Base-by-base conservation (phyloP, 64 coral and sea anemone species). In the Actinia equina region DNA sequence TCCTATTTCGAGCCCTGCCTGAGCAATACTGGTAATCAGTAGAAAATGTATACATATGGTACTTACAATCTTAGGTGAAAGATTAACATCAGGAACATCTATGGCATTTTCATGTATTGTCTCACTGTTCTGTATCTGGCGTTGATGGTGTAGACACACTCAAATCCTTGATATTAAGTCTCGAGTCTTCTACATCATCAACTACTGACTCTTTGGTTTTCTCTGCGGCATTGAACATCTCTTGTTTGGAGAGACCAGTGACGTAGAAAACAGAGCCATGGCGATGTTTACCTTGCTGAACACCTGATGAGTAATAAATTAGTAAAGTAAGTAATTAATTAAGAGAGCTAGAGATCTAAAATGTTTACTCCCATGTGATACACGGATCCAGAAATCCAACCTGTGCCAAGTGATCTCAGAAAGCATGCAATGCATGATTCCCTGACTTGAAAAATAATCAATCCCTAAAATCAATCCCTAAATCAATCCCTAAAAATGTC, bases 141-240 rank as follows among this genome's bases (percentile, higher is more conserved):
- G 82, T 86, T 22, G 84, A 85, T 12, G 91, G 86, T 0, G 81
- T 91, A 20, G 88, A 93, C 82, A 93, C 41, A 59, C 85, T 93
- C 37, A 91, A 49, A 43, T 55, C 83, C 74, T 96, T 88, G 13
- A 88, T 51, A 7, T 88, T 84, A 55, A 92, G 80, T 74, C 80
- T 80, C 15, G 79, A 41, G 71, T 96, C 88, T 60, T n/a, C 89
- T 30, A 96, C 46, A 23, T 96, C 94, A 88, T 96, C 94, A 87
- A 96, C 94, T 77, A 59, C 80, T 1, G 94, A 96, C 30, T 96
- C 94, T 88, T 90, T 96, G 0, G 88, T 96, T 77, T 93, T 93
- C 26, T 96, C 91, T 52, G 94, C 94, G 1, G 91, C 92, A 76
- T 88, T 90, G 22, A 96, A 96, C 7, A 96, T 54, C 64, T 96